Percentiles rank a stretch among this genome's conserved stretches.
Evolutionary conservation across 2,888 invertebrate species (phyloP).

Genomic region (Xestia c-nigrum): DNA sequence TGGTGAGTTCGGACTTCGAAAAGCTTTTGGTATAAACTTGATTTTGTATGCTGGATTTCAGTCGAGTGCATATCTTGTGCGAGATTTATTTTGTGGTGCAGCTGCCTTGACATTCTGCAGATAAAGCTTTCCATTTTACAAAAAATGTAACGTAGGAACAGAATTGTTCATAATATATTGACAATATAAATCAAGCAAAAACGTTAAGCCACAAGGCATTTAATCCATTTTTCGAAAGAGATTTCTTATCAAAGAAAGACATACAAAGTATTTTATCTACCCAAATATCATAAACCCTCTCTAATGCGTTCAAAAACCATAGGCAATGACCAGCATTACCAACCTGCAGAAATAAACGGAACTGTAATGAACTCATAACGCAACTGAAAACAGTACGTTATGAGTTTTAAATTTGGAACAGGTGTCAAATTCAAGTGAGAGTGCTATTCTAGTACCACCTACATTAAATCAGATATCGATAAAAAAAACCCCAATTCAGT

Average conservation of each 20-base stretch:
- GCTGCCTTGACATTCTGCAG: not conserved
- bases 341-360: too few species aligned
- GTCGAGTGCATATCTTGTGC: constrained; percentile 48
- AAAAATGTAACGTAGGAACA: not conserved
- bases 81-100: constrained; percentile 28
- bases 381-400: too few species aligned
- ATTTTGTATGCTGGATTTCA: constrained; percentile 66
- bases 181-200: not conserved
- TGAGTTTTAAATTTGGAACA: too few species aligned
- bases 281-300: too few species aligned
- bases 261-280: too few species aligned
- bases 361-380: too few species aligned
- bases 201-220: not conserved
- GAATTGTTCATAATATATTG: not conserved
- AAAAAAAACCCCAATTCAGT: too few species aligned
- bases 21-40: constrained; percentile 75
- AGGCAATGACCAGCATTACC: too few species aligned
- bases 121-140: not conserved
- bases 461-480: too few species aligned
- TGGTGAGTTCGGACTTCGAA: constrained; percentile 75
- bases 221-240: not conserved
- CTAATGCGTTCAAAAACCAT: too few species aligned
- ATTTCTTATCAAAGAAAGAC: not conserved
- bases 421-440: too few species aligned
- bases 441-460: too few species aligned